phyloP scores from a whole-genome alignment of 2,888 invertebrate genomes.

The Leucophora obtusa region DNA sequence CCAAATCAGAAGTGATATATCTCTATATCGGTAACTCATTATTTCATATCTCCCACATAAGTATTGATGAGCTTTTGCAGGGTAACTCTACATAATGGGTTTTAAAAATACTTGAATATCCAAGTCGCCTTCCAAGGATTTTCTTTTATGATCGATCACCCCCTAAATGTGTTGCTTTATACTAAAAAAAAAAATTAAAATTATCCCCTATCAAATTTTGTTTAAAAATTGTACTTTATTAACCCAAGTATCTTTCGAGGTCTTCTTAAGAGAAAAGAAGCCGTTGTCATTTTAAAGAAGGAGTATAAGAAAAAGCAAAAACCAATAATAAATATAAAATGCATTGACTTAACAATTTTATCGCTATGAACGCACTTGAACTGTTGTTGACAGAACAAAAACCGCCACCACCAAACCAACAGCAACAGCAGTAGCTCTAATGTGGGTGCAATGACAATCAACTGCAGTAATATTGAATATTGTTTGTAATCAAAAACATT shows the following conservation, averaged over 20 bases:
- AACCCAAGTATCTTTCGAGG: background rate
- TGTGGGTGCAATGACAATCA: conserved; percentile 28
- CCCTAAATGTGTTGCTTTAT: too few relatives aligned
- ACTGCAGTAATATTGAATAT: conserved; percentile 20
- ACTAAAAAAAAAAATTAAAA: too few relatives aligned
- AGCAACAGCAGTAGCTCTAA: background rate
- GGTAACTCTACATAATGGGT: too few relatives aligned
- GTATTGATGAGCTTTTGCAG: too few relatives aligned
- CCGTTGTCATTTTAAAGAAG: background rate
- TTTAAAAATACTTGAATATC: too few relatives aligned
- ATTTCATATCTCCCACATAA: too few relatives aligned
- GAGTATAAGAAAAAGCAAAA: conserved; percentile 9
- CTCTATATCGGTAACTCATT: too few relatives aligned
- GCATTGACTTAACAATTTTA: conserved; percentile 50
- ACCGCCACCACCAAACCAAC: conserved; percentile 11
- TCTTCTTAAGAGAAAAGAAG: background rate
- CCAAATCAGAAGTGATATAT: too few relatives aligned
- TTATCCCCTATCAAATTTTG: too few relatives aligned
- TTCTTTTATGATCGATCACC: too few relatives aligned
- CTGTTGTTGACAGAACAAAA: conserved; percentile 47
- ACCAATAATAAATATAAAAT: conserved; percentile 1
- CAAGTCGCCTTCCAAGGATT: too few relatives aligned
- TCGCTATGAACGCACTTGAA: conserved; percentile 63
- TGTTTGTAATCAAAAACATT: conserved; percentile 27
- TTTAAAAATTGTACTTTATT: too few relatives aligned